phyloP scores from a whole-genome alignment of 2,888 invertebrate genomes.

The Acanthosepion pharaonis region DNA sequence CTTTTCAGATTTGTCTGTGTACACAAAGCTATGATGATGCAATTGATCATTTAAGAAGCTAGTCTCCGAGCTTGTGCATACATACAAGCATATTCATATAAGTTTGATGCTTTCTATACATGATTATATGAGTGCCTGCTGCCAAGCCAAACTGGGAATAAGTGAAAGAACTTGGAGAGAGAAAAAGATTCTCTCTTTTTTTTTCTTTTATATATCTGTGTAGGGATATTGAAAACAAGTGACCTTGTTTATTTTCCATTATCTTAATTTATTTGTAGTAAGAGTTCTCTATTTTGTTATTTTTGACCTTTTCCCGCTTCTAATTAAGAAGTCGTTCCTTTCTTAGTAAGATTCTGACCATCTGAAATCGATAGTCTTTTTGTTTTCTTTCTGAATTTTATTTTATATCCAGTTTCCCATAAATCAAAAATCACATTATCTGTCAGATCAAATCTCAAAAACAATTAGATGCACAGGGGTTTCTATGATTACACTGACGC shows the following conservation, averaged over 20 bases:
- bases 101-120: too few relatives aligned
- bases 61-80: too few relatives aligned
- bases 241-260: not conserved
- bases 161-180: too few relatives aligned
- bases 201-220: too few relatives aligned
- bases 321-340: not conserved
- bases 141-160: too few relatives aligned
- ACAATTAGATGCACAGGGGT: not conserved
- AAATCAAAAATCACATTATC: not conserved
- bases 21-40: too few relatives aligned
- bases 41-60: too few relatives aligned
- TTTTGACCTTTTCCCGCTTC: too few relatives aligned
- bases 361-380: not conserved
- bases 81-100: too few relatives aligned
- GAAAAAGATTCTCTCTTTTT: too few relatives aligned
- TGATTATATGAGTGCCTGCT: too few relatives aligned
- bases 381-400: not conserved
- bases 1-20: too few relatives aligned
- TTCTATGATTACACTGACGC: not conserved
- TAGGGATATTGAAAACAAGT: not conserved
- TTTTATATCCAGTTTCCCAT: not conserved
- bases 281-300: not conserved
- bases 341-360: not conserved
- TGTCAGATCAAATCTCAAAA: not conserved
- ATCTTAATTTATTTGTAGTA: not conserved